Conservation (phyloP, 1,140 invertebrate species). For the Brachionus calyciflorus region DNA sequence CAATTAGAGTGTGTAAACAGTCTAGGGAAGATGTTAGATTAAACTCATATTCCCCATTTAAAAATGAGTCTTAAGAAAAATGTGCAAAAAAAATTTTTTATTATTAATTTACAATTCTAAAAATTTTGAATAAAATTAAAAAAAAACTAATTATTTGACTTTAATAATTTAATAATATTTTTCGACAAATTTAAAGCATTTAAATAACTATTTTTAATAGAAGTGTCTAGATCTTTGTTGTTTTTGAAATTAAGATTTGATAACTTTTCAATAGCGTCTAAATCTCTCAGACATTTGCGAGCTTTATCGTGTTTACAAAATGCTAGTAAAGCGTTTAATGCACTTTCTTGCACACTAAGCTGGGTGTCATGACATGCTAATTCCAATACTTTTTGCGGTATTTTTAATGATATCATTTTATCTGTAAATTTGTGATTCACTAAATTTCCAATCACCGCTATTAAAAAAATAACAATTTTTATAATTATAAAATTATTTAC, state of each 20-base stretch:
- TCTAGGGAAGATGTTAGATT: slow-evolving; percentile 10
- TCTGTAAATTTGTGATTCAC: slow-evolving; percentile 6
- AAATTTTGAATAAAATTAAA: neutral
- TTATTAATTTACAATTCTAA: neutral
- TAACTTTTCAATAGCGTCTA: slow-evolving; percentile 19
- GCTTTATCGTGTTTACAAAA: slow-evolving; percentile 50
- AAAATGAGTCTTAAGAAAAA: neutral
- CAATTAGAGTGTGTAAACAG: neutral
- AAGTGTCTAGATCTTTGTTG: neutral
- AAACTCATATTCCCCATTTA: neutral
- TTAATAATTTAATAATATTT: slow-evolving; percentile 44
- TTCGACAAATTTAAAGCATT: neutral
- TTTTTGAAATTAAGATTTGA: slow-evolving; percentile 11
- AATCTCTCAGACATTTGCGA: neutral
- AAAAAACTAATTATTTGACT: neutral
- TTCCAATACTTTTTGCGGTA: slow-evolving; percentile 52
- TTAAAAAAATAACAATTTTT: no score
- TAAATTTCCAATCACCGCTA: slow-evolving; percentile 4
- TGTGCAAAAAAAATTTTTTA: neutral
- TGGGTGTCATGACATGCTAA: slow-evolving; percentile 54
- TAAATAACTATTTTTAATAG: neutral
- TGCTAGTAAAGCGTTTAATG: slow-evolving; percentile 52
- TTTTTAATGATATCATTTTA: slow-evolving; percentile 19
- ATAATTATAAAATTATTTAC: no score
- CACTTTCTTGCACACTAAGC: slow-evolving; percentile 53